Evolutionary conservation across 2,797 vertebrate species (phyloP).

Genomic region (Phoebastria nigripes): DNA sequence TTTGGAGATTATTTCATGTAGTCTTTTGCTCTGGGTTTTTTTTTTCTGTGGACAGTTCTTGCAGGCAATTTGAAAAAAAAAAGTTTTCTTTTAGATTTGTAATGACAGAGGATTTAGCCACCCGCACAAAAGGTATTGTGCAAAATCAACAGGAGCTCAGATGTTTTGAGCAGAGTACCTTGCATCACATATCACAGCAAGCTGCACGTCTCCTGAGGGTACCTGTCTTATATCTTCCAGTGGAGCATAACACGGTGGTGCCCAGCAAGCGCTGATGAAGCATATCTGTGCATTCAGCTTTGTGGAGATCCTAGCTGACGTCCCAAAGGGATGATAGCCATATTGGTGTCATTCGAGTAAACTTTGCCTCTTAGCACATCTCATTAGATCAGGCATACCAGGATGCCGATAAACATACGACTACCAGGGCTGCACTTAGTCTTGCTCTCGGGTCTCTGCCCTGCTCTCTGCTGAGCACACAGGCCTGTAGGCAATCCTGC

Average conservation of each 20-base stretch:
- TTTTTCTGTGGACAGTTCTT: background rate
- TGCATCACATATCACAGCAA: accelerated
- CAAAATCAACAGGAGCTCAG: background rate
- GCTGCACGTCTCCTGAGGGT: background rate
- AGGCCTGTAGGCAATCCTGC: background rate
- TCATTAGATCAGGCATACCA: background rate
- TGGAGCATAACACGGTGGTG: accelerated
- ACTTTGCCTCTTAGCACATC: background rate
- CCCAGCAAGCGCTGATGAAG: background rate
- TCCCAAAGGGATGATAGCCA: background rate
- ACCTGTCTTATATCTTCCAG: accelerated
- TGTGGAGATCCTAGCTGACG: background rate
- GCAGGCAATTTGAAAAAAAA: background rate
- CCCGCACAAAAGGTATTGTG: background rate
- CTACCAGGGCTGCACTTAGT: background rate
- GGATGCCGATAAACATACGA: background rate
- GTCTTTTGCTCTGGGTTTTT: background rate
- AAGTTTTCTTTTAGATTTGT: background rate
- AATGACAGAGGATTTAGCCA: background rate
- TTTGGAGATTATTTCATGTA: background rate
- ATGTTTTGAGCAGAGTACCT: background rate
- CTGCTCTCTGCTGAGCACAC: background rate
- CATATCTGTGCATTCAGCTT: background rate
- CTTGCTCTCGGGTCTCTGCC: background rate
- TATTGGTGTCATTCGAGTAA: accelerated